These are phyloP conservation scores for Ephialtes manifestator DNA, from an alignment of 2,888 invertebrate genomes.

Conservation along the genomic window DNA sequence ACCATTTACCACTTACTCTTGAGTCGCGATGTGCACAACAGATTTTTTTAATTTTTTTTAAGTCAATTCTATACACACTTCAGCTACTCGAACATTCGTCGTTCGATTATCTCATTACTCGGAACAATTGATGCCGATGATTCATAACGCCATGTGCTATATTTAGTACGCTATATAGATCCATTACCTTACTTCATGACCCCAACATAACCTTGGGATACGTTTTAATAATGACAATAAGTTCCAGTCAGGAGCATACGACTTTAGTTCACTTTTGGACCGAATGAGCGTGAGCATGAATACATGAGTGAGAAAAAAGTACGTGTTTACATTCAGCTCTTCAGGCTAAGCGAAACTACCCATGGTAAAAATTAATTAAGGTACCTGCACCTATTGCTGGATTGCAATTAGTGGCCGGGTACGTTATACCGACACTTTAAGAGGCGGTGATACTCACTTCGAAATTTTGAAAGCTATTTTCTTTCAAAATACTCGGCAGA, in stretches of 20 bases:
- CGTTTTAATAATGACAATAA: slow-evolving; percentile 35
- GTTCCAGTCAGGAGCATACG: background rate
- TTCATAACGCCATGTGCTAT: slow-evolving; percentile 49
- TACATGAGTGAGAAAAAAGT: background rate
- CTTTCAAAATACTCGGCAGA: too few relatives aligned
- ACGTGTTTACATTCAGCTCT: background rate
- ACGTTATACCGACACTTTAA: too few relatives aligned
- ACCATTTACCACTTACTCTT: background rate
- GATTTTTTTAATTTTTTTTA: too few relatives aligned
- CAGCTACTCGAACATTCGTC: background rate
- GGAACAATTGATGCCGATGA: slow-evolving; percentile 41
- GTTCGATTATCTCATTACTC: slow-evolving; percentile 8
- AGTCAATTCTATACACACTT: background rate
- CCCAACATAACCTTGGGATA: slow-evolving; percentile 55
- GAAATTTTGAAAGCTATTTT: too few relatives aligned
- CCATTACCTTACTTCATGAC: slow-evolving; percentile 47
- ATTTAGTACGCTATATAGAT: slow-evolving; percentile 38
- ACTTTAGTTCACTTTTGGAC: slow-evolving; percentile 29
- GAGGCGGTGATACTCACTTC: too few relatives aligned
- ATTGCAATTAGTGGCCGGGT: too few relatives aligned
- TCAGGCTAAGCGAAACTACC: background rate
- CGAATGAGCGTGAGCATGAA: background rate
- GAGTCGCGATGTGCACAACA: background rate
- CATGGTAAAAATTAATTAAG: background rate
- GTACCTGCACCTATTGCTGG: too few relatives aligned